Evolutionary conservation across 2,797 vertebrate species (phyloP), one percentile per base, ranked within the genome.

Genomic region (Semaprochilodus insignis): DNA sequence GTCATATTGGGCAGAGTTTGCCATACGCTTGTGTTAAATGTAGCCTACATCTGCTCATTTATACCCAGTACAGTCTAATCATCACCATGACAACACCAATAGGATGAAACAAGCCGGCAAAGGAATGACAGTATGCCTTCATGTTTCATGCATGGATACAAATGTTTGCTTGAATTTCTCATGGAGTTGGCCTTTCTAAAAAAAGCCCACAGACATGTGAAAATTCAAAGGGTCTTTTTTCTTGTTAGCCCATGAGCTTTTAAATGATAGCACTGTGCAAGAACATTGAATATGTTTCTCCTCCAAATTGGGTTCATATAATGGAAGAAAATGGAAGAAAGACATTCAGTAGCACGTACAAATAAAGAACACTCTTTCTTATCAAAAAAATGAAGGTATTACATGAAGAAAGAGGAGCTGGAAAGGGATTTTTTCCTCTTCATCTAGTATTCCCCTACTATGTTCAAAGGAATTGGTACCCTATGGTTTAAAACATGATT

Each of bases 1-100:
- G 66, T 44, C 21, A 77, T 7, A n/a, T 70, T 75, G 48, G 57
- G 55, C 34, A 74, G n/a, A 31, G 23, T 65, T 73, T 74, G 52
- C 5, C 57, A 79, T 51, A 44, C 71, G 27, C 57, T 80, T 25
- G 23, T 54, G 44, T 78, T 84, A 44, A 54, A 66, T 25, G 36
- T 65, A 59, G 69, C 57, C 67, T 69, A 71, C 57, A 63, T 83
- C 71, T 78, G 67, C 40, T 83, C 72, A 69, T 31, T 54, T 76
- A 74, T 54, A 82, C 70, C 27, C 59, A 72, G 73, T 81, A 77
- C 84, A 71, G 74, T 76, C 67, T 74, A 27, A 62, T 76, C 57
- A 84, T 85, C 84, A 88, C 86, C 81, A 87, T 83, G 85, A 86
- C 84, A 86, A 88, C 85, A 80, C 69, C 57, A 79, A 65, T 63